Evolutionary conservation across 2,888 invertebrate genomes (phyloP), one percentile per base, ranked within the genome.

Genomic region (Phengaris arion): DNA sequence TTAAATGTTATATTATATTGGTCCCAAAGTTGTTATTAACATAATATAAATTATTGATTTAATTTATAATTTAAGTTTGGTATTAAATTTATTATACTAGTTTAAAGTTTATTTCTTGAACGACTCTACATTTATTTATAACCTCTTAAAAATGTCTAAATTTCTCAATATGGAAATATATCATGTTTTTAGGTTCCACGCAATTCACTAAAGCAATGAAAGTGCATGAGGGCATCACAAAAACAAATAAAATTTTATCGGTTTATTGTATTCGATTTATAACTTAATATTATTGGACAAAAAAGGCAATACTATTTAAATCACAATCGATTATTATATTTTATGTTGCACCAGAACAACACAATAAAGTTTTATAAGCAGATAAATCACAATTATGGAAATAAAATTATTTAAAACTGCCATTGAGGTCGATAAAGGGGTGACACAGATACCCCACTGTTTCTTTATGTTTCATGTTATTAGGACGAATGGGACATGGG

Each of bases 401-500:
- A 76, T 79, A 73, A 74, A 83, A 84, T 83, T 83, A 86, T 87
- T 80, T 83, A 81, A 83, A 82, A 81, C 79, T 69, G 77, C 79
- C 85, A 86, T 86, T 85, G 83, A 82, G 80, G 84, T 81, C 81
- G 82, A 87, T 87, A 89, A 90, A 87, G 86, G 91, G 91, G 91
- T 91, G 91, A 90, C 89, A 91, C 82, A 86, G 87, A 89, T 90
- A 88, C 89, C 91, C 92, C 82, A 90, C 90, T 89, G 93, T 87
- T 90, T 88, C 91, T 93, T 92, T 91, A 90, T 91, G 86, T 89
- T 87, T 87, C 86, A 87, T 87, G 86, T 89, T 91, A 92, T 92
- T 90, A 87, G 83, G 85, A 84, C 87, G 83, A 85, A 90, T 64
- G 64, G 13, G 64, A 64, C 64, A 90, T 89, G 88, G 89, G 85